Evolutionary conservation across 2,888 invertebrate species (phyloP).

Genomic region (Hirtodrosophila histrioides): DNA sequence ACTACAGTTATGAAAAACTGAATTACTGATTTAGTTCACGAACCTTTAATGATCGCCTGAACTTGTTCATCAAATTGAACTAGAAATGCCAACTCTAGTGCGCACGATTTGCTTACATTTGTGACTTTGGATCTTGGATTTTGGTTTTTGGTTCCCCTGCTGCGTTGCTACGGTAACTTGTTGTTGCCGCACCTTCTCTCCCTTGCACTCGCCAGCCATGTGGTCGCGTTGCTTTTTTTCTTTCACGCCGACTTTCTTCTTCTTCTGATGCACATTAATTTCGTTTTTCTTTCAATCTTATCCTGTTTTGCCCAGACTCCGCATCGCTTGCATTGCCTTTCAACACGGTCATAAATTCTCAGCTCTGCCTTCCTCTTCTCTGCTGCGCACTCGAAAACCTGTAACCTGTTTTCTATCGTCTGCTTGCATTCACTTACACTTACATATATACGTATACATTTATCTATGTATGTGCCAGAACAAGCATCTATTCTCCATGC

Average conservation of each 20-base stretch:
- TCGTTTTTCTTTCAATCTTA: slow-evolving; percentile 66
- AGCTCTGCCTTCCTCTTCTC: slow-evolving; percentile 33
- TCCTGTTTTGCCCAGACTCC: slow-evolving; percentile 56
- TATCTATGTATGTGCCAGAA: slow-evolving; percentile 16
- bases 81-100: no score
- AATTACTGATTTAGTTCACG: no score
- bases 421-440: slow-evolving; percentile 54
- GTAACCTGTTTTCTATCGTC: slow-evolving; percentile 71
- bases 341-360: slow-evolving; percentile 47
- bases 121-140: slow-evolving; percentile 35
- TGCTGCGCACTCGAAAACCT: slow-evolving; percentile 28
- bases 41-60: no score
- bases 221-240: slow-evolving; percentile 45
- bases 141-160: slow-evolving; percentile 59
- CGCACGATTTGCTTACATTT: slow-evolving; percentile 2
- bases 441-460: slow-evolving; percentile 2
- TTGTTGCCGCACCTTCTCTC: slow-evolving; percentile 40
- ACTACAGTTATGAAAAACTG: no score
- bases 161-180: slow-evolving; percentile 59
- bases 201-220: slow-evolving; percentile 55
- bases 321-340: slow-evolving; percentile 34
- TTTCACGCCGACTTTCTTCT: slow-evolving; percentile 28
- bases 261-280: slow-evolving; percentile 43
- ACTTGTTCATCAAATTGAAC: no score
- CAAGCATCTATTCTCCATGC: slow-evolving; percentile 31